phyloP scores from a whole-genome alignment of 2,113 vertebrate species.

The Caloenas nicobarica region DNA sequence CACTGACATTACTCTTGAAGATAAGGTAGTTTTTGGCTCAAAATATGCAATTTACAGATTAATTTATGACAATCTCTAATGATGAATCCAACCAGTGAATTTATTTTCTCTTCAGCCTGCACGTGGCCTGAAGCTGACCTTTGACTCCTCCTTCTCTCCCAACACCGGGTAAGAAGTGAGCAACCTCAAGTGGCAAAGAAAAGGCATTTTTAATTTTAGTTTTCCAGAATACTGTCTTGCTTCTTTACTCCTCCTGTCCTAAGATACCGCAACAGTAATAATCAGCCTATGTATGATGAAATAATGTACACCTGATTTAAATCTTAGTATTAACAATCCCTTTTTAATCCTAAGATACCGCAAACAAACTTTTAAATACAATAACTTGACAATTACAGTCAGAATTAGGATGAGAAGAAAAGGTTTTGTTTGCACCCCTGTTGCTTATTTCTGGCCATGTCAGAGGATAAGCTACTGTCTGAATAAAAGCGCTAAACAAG shows the following conservation, averaged over 20 bases:
- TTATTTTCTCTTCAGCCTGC: conserved; percentile 82
- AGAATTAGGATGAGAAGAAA: not conserved
- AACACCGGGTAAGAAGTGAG: conserved; percentile 91
- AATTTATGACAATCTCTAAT: not conserved
- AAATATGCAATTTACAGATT: not conserved
- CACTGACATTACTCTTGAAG: conserved; percentile 93
- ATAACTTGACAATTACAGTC: not conserved
- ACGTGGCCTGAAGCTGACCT: conserved; percentile 92
- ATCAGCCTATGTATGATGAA: not conserved
- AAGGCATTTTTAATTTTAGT: not conserved
- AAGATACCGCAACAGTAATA: not conserved
- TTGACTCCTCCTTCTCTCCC: conserved; percentile 96
- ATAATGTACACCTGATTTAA: not conserved
- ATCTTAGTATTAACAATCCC: not conserved
- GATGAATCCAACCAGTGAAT: conserved; percentile 38
- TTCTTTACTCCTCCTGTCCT: not conserved
- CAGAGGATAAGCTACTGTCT: not conserved
- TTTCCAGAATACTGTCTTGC: not conserved
- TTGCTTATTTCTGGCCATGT: not conserved
- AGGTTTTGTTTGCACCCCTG: not conserved
- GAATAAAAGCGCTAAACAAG: not conserved
- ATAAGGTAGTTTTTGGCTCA: conserved; percentile 75
- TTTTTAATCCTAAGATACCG: not conserved
- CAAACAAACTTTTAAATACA: not conserved
- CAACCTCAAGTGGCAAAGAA: not conserved